Base-by-base conservation (phyloP, 1,140 invertebrate genomes). In the Pseudomyrmex concolor region DNA sequence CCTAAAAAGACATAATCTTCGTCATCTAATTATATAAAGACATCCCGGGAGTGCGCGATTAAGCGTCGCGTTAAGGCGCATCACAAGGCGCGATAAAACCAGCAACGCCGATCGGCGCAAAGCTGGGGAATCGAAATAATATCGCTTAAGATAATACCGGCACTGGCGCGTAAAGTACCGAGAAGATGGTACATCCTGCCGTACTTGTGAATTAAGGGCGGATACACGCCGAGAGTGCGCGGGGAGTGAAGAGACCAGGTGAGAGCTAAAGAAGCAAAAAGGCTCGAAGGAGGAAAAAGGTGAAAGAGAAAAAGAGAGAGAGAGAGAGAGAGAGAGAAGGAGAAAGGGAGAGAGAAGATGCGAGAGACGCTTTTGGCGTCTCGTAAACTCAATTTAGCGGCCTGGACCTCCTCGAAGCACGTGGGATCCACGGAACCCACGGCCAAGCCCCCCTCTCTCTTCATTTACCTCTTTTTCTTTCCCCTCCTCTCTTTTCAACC, bases 321-420 rank as follows among this genome's bases (percentile, higher is more conserved):
- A 63, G 71, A 70, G 13, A 5, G 59, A 22, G 48, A 50, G 13
- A 15, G 5, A 19, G 62, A 51, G 60, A 72, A 25, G 48, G 1
- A 17, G 5, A 34, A 34, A 34, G 34, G 34, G 60, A 57, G 51
- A 55, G 17, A 48, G 80, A 76, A 43, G 72, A 74, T 59, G 19
- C 10, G 64, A 72, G 76, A 71, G 86, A 80, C 85, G 78, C 73
- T 84, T 68, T 74, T 19, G 83, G 73, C 86, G 87, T 89, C 91
- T 93, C 92, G 91, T 93, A 93, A 93, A 93, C 86, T 93, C 92
- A 90, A 92, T 94, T 93, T 93, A 91, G 91, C 89, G 72, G 73
- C 84, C 83, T 90, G 90, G 92, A 94, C 93, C 92, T 93, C 92
- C 92, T 89, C 86, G 91, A 84, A 90, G 83, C 88, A 86, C 77